These are phyloP conservation scores for Hypsibius dujardini DNA, from an alignment of 1,140 invertebrate species.

Conservation along the genomic window DNA sequence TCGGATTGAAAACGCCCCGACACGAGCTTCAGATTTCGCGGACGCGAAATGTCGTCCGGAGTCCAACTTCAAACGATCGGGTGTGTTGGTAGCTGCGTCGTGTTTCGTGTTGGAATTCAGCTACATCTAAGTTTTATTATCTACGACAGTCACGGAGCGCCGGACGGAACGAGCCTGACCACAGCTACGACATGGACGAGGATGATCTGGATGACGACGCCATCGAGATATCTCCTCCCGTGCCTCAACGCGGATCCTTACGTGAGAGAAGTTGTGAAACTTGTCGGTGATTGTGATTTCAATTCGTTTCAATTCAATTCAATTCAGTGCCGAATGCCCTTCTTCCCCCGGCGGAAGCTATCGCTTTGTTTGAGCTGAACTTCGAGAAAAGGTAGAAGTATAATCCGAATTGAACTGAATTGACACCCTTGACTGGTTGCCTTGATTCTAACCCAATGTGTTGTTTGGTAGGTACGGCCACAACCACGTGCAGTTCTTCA, in stretches of 20 bases:
- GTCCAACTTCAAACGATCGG: not conserved
- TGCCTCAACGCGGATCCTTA: not conserved
- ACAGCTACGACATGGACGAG: not conserved
- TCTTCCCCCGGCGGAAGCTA: not conserved
- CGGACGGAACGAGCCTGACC: too few species aligned
- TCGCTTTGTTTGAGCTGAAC: not conserved
- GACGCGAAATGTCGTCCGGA: not conserved
- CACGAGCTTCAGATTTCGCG: not conserved
- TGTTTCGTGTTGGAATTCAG: too few species aligned
- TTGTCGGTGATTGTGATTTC: too few species aligned
- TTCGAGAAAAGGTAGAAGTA: not conserved
- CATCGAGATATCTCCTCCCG: not conserved
- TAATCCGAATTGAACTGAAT: too few species aligned
- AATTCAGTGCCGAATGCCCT: not conserved
- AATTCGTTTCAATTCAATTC: not conserved
- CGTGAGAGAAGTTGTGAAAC: too few species aligned
- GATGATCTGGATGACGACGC: constrained; percentile 4
- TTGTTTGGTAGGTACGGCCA: not conserved
- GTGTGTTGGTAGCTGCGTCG: too few species aligned
- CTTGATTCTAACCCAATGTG: too few species aligned
- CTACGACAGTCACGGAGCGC: too few species aligned
- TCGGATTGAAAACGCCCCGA: not conserved
- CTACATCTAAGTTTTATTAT: too few species aligned
- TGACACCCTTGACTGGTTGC: too few species aligned
- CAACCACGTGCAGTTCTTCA: not conserved